phyloP scores from a whole-genome alignment of 2,888 invertebrate genomes.

The Erebia epiphron region DNA sequence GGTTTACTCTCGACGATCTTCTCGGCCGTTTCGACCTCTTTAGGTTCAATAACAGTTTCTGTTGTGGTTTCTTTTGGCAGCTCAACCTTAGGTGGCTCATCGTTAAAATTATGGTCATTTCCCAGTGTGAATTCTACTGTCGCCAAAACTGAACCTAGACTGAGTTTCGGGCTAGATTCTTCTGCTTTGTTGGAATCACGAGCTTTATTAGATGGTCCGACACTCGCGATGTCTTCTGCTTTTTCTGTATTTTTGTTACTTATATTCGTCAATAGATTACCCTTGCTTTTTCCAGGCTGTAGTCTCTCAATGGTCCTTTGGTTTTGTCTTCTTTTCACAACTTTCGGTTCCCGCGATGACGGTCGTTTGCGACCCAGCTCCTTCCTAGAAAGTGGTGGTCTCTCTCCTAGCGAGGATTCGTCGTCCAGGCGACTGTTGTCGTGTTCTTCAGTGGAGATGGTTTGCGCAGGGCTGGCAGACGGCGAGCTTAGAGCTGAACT shows the following conservation, averaged over 20 bases:
- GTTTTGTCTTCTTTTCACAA: slow-evolving; percentile 85
- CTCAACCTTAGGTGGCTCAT: slow-evolving; percentile 49
- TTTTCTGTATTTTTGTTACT: slow-evolving; percentile 79
- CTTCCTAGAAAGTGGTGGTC: slow-evolving; percentile 60
- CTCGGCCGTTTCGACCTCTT: slow-evolving; percentile 44
- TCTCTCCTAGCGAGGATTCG: slow-evolving; percentile 67
- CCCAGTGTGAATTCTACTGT: slow-evolving; percentile 87
- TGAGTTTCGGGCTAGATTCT: slow-evolving; percentile 90
- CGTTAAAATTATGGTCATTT: slow-evolving; percentile 85
- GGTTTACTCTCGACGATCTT: slow-evolving; percentile 50
- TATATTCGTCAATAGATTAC: slow-evolving; percentile 89
- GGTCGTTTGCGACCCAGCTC: slow-evolving; percentile 77
- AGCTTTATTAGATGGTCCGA: slow-evolving; percentile 80
- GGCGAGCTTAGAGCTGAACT: slow-evolving; percentile 90
- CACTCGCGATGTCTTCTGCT: slow-evolving; percentile 82
- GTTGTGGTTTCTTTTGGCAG: slow-evolving; percentile 45
- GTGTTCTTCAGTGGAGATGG: slow-evolving; percentile 84
- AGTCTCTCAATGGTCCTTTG: slow-evolving; percentile 92
- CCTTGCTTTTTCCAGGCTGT: slow-evolving; percentile 94
- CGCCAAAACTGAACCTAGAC: slow-evolving; percentile 91
- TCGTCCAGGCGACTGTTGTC: slow-evolving; percentile 75
- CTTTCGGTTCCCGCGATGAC: slow-evolving; percentile 69
- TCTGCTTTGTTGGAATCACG: slow-evolving; percentile 85
- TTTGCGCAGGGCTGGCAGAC: slow-evolving; percentile 89
- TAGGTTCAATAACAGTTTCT: slow-evolving; percentile 42